Evolutionary conservation across 1,140 invertebrate genomes (phyloP), one percentile per base, ranked within the genome.

Genomic region (Rhagoletis zephyria): DNA sequence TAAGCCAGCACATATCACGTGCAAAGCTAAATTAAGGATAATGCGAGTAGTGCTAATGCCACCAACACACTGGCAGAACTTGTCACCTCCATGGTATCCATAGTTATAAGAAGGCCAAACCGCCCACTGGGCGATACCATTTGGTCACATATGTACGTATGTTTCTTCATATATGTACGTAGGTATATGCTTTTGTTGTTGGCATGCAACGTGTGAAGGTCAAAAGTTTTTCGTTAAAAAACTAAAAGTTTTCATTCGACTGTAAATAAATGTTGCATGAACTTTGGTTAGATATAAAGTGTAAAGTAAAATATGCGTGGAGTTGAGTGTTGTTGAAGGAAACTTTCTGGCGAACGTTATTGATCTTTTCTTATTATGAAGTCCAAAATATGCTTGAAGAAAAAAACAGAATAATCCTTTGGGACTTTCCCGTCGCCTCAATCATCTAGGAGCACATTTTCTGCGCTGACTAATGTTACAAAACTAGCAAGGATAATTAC

Each of bases 221-320:
- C 87, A 87, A 87, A 87, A 87, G 70, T 87, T 87, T 87, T 87
- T 61, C 67, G 65, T 40, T 87, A 56, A 40, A 87, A 77, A 70
- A 56, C 30, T 45, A 61, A 87, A 87, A 85, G 74, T 85, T 87
- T 7, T 87, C 74, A 56, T 85, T 63, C 59, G 81, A 85, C 16
- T 85, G 81, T 19, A 51, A 85, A 85, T 85, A 85, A 85, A 63
- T 85, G 56, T 63, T 61, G 85, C 59, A 85, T 45, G 42, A 85
- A 60, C 60, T 85, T 85, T 85, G 16, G 85, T 85, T 63, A 42
- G 14, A 42, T 63, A 85, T 42, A 63, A 63, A 85, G 42, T 61
- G 42, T 45, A 63, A 63, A 45, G 14, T 63, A 14, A 85, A 63
- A 85, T 85, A 63, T 42, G 59, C 30, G 19, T 5, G 3, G 16